Evolutionary conservation across 64 coral and sea anemone genomes (phyloP).

Genomic region (Dendronephthya gigantea): DNA sequence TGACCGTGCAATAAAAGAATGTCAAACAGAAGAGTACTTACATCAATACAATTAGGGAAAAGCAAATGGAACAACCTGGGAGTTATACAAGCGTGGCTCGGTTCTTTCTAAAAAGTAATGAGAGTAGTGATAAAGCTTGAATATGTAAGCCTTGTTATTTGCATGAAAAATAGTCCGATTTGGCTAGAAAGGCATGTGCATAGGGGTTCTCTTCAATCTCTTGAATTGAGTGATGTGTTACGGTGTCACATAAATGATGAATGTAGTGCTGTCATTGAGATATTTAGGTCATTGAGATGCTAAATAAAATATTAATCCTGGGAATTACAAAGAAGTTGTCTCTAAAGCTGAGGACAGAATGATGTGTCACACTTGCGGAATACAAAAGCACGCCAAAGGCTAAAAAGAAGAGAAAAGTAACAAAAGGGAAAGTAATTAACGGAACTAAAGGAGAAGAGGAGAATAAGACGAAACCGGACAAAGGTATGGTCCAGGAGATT

Average conservation of each 20-base stretch:
- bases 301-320: neutral
- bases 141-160: neutral
- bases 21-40: no score
- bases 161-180: neutral
- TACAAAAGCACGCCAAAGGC: neutral
- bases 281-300: neutral
- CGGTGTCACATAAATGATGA: neutral
- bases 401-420: conserved; percentile 6
- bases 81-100: neutral
- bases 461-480: neutral
- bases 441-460: neutral
- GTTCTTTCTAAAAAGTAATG: neutral
- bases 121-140: neutral
- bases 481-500: neutral
- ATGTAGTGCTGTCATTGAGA: neutral
- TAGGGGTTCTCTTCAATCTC: neutral
- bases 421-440: no score
- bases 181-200: neutral
- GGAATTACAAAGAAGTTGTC: neutral
- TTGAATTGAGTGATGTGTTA: conserved; percentile 8
- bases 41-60: neutral
- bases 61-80: conserved; percentile 7
- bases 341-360: conserved; percentile 7
- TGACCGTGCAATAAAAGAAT: no score
- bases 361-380: neutral